Evolutionary conservation across 2,113 vertebrate genomes (phyloP).

Genomic region (Corythaeola cristata): DNA sequence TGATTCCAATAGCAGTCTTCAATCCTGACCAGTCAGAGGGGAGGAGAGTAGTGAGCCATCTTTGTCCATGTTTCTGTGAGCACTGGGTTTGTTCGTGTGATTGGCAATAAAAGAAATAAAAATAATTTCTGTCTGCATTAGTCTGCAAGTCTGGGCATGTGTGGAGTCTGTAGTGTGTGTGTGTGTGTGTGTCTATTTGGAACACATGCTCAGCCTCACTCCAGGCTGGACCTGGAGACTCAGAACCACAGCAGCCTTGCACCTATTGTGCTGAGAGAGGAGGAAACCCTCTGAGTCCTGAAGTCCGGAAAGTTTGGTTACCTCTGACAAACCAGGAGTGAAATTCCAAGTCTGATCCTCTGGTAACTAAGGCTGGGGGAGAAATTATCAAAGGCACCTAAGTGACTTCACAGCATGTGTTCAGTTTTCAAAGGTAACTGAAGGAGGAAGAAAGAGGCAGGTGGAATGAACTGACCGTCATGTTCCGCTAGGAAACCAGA

Average conservation of each 20-base stretch:
- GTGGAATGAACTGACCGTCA: background rate
- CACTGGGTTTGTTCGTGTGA: background rate
- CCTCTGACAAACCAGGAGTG: background rate
- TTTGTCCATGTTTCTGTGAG: background rate
- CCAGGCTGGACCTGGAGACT: background rate
- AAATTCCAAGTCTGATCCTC: background rate
- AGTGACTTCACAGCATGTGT: background rate
- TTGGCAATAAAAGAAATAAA: background rate
- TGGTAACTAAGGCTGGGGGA: background rate
- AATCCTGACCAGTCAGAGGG: background rate
- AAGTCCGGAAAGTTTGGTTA: background rate
- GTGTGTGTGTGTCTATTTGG: background rate
- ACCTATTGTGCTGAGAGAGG: background rate
- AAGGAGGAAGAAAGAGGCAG: background rate
- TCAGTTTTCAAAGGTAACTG: background rate
- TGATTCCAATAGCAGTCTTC: background rate
- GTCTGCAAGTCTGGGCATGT: accelerated
- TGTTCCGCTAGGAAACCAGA: background rate
- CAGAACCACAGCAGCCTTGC: background rate
- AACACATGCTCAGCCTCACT: background rate
- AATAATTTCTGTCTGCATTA: background rate
- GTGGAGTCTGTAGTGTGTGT: background rate
- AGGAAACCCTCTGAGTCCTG: background rate
- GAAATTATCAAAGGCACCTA: background rate
- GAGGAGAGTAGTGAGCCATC: background rate